These are phyloP conservation scores for Palaemon carinicauda DNA, from an alignment of 1,140 invertebrate genomes.

Conservation along the genomic window DNA sequence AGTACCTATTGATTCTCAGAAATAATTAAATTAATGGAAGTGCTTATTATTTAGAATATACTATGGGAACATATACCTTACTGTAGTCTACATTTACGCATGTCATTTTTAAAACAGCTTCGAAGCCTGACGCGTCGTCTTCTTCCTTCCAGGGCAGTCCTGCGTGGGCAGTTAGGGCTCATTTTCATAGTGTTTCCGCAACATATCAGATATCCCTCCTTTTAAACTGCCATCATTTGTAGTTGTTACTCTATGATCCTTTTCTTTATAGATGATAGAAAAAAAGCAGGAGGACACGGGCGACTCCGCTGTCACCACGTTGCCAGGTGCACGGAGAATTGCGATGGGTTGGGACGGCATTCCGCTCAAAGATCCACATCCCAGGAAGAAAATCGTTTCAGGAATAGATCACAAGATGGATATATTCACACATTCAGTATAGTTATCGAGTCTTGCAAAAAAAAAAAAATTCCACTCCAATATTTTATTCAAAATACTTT, in stretches of 20 bases:
- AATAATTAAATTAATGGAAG: background rate
- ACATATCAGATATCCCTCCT: constrained; percentile 58
- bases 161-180: constrained; percentile 54
- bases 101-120: constrained; percentile 12
- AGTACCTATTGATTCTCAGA: constrained; percentile 5
- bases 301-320: constrained; percentile 48
- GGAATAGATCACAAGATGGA: too few relatives aligned
- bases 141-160: constrained; percentile 29
- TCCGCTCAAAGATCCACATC: background rate
- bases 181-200: constrained; percentile 58
- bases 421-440: too few relatives aligned
- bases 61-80: background rate
- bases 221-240: constrained; percentile 58
- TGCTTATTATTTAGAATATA: background rate
- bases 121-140: background rate
- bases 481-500: too few relatives aligned
- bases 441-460: too few relatives aligned
- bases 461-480: too few relatives aligned
- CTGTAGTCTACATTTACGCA: constrained; percentile 15
- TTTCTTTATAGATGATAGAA: constrained; percentile 53
- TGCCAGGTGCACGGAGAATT: constrained; percentile 37
- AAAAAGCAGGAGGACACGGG: constrained; percentile 43
- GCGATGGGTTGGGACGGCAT: constrained; percentile 48
- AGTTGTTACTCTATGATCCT: constrained; percentile 58
- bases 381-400: too few relatives aligned